Evolutionary conservation across 2,113 vertebrate species (phyloP), one percentile per base, ranked within the genome.

Genomic region (Hyperopisus bebe): DNA sequence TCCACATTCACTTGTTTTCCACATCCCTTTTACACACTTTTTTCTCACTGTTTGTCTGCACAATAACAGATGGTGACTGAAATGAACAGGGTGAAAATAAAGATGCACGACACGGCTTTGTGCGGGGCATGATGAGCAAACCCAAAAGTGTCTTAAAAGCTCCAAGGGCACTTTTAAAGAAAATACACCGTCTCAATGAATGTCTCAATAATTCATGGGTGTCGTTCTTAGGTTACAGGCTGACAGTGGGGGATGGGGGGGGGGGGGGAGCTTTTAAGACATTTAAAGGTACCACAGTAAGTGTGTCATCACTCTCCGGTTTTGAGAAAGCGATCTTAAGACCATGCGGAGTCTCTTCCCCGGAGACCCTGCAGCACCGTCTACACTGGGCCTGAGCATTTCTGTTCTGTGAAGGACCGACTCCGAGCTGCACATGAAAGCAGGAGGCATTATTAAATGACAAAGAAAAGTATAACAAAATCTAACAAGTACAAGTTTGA

Each of bases 131-230:
- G 74, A 80, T 17, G 35, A 39, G 74, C 17, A 17, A 77, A 77
- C 35, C 15, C 70, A 19, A 39, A 80, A 80, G 17, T n/a, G 15
- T 42, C 74, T 80, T 42, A 19, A 80, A 80, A 80, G 35, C 74
- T 39, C 35, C 74, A 80, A 80, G 6, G 74, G 74, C 74, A 80
- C 13, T 42, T 42, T 80, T 80, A 80, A 35, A 42, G 74, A 80
- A 80, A 80, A 80, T 19, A 13, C 70, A 5, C 11, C 70, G 1
- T 19, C n/a, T n/a, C n/a, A n/a, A n/a, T n/a, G n/a, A n/a, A 19
- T 80, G 74, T 80, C 74, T 80, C 35, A 80, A 19, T 80, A 80
- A 80, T 80, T 80, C 74, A 80, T 80, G 74, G 35, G 74, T 80
- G 74, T 80, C 35, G 7, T 80, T 6, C 35, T 35, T 80, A 6